Evolutionary conservation across 2,113 vertebrate genomes (phyloP), one percentile per base, ranked within the genome.

Genomic region (Cromileptes altivelis): DNA sequence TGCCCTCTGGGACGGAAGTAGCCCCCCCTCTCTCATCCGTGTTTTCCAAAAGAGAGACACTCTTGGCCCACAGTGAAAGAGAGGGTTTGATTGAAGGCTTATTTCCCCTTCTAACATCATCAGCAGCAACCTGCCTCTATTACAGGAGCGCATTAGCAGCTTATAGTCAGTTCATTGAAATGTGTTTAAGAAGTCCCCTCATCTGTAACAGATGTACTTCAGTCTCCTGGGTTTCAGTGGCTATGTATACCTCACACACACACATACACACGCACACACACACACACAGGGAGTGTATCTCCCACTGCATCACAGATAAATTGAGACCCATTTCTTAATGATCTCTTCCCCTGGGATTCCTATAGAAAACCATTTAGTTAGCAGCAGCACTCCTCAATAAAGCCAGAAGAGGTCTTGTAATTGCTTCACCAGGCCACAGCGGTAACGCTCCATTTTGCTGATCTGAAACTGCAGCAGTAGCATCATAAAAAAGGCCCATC

Each of bases 281-380:
- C 62, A 68, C 60, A n/a, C 47, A 47, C 62, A 68, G 19, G 9
- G n/a, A 85, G 56, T 62, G 42, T 61, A 83, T 85, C 70, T 85
- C 40, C 53, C 40, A 1, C 45, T 75, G 45, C 80, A 84, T 87
- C 84, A 61, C 56, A 68, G 84, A 86, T 76, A 77, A 69, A 84
- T 88, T 76, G 81, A 86, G 77, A 84, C 71, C 47, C 33, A 75
- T 89, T 86, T 88, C 76, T 91, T 89, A 93, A 91, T 91, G 86
- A 90, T 86, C 70, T 64, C 75, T 81, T 85, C 90, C 86, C 56
- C 53, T 53, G 84, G 84, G 88, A 88, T 89, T 91, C 74, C 85
- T 83, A 87, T 78, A 88, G 83, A 90, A 90, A 93, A 80, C 78
- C 90, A 89, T 92, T 94, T 91, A 88, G 82, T 90, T 91, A 86